phyloP scores from a whole-genome alignment of 2,888 invertebrate species.

The Abrostola tripartita region DNA sequence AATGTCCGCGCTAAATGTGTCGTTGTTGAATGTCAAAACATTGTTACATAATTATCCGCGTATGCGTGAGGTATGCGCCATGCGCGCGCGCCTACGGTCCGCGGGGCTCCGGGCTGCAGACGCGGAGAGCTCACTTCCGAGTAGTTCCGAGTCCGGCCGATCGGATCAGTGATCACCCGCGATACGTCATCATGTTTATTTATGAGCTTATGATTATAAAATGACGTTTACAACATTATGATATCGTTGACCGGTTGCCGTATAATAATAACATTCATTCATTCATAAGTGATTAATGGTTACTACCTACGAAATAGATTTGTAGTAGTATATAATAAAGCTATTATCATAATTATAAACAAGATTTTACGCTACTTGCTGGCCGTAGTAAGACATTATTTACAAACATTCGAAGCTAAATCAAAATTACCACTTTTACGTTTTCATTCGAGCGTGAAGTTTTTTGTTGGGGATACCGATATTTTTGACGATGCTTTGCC shows the following conservation, averaged over 20 bases:
- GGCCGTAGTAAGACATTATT: constrained; percentile 81
- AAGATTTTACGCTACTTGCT: constrained; percentile 82
- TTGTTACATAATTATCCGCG: constrained; percentile 82
- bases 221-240: constrained; percentile 85
- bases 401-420: constrained; percentile 70
- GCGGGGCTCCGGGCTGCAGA: constrained; percentile 55
- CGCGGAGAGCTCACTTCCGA: constrained; percentile 49
- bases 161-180: constrained; percentile 64
- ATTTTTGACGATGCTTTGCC: constrained; percentile 23
- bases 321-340: constrained; percentile 82
- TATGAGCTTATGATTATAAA: constrained; percentile 87
- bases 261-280: constrained; percentile 84
- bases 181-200: constrained; percentile 85
- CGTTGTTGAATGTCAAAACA: constrained; percentile 87
- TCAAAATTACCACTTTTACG: constrained; percentile 52
- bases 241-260: constrained; percentile 85
- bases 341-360: constrained; percentile 87
- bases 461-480: constrained; percentile 33
- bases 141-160: constrained; percentile 60
- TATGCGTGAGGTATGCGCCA: constrained; percentile 69
- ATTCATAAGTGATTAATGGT: constrained; percentile 86
- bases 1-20: constrained; percentile 86
- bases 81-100: constrained; percentile 66
- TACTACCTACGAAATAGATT: constrained; percentile 85
- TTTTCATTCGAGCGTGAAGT: constrained; percentile 34